Percentiles rank a stretch among this genome's conserved stretches.
These are phyloP conservation scores for Tryphoninae sp. DNA, from an alignment of 2,888 invertebrate genomes.

Conservation along the genomic window DNA sequence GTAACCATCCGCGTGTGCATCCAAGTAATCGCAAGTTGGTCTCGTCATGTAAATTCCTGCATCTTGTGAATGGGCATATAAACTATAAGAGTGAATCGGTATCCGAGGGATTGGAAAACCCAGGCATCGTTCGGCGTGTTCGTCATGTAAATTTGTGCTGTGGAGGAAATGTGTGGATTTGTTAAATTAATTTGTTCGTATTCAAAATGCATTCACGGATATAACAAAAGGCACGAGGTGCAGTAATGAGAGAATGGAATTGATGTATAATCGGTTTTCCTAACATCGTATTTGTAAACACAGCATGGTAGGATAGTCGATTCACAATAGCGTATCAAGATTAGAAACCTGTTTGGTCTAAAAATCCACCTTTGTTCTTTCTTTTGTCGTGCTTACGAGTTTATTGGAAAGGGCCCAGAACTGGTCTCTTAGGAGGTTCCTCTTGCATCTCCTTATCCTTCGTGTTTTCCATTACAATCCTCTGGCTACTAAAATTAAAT, in stretches of 20 bases:
- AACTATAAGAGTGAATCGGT: constrained; percentile 37
- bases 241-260: constrained; percentile 10
- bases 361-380: too few species aligned
- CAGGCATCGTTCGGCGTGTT: not conserved
- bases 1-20: not conserved
- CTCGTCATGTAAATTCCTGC: constrained; percentile 17
- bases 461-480: too few species aligned
- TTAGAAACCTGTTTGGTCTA: too few species aligned
- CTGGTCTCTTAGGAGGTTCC: too few species aligned
- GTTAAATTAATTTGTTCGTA: not conserved
- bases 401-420: too few species aligned
- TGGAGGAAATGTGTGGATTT: not conserved
- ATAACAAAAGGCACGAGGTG: not conserved
- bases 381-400: too few species aligned
- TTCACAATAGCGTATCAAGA: too few species aligned
- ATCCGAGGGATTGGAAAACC: constrained; percentile 31
- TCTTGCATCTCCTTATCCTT: too few species aligned
- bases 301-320: too few species aligned
- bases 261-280: not conserved
- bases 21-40: not conserved
- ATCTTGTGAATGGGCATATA: constrained; percentile 2
- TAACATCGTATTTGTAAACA: too few species aligned
- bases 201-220: constrained; percentile 5
- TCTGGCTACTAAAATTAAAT: too few species aligned
- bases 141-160: too few species aligned